Evolutionary conservation across 2,888 invertebrate genomes (phyloP), one percentile per base, ranked within the genome.

Genomic region (Trilocha varians): DNA sequence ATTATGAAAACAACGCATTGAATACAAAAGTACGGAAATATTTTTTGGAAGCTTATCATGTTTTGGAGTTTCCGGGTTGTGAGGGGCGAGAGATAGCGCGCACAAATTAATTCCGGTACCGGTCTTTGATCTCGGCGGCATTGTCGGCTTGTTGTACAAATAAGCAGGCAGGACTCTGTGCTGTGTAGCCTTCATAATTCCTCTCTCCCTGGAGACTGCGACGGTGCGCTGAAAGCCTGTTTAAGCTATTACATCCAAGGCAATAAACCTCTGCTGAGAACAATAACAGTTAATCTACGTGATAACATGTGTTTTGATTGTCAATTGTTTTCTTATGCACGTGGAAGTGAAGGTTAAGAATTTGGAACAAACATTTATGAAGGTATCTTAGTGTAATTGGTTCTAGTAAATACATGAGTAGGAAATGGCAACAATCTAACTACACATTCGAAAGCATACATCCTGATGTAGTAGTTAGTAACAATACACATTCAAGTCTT

Each of bases 81-180:
- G 49, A 49, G 53, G 55, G 55, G 57, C 51, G 63, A 59, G 62
- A 70, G 71, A 71, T 70, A 73, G 68, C 68, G 65, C 69, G 72
- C 61, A 65, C 66, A 77, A 78, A 79, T 79, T 78, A 78, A 79
- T 78, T 78, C 71, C 75, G 64, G 70, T 67, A 62, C 62, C 59
- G 58, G 58, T 65, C 73, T 79, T 79, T 79, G 79, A 79, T 78
- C 74, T 78, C 65, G 50, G 49, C 62, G 63, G 69, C 62, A 77
- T 77, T 79, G 76, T 78, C 65, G 69, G 70, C 69, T 67, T 67
- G 69, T 68, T 68, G 66, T 67, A 70, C 74, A 78, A 78, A 78
- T 78, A 78, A 70, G 61, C 63, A 65, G 46, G 53, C 57, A 47
- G 57, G 45, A 56, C 55, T 49, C 47, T 46, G 45, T 49, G 49